Evolutionary conservation across 2,113 vertebrate genomes (phyloP), one percentile per base, ranked within the genome.

Genomic region (Calyptomena viridis): DNA sequence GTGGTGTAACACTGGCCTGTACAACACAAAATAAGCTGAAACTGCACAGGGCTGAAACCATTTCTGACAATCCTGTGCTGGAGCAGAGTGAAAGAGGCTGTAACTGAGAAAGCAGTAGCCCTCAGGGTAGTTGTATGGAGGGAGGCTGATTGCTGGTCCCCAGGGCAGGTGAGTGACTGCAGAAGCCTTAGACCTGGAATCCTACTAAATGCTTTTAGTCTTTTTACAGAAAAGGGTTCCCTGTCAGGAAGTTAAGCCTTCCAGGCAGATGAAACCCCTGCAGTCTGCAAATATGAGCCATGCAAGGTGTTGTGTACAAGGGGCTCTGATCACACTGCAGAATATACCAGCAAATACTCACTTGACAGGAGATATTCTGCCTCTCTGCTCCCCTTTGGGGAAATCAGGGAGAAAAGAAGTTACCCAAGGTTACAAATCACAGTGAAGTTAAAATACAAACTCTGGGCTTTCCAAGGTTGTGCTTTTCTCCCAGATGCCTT

Each of bases 1-100:
- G 97, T 97, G 97, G 97, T 84, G 2, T 69, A 91, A 12, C 13
- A 18, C 62, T 44, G 80, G 56, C 39, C 68, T 95, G 30, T 69
- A 15, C 89, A 49, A 37, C 47, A 27, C 47, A 44, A 39, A 81
- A 67, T n/a, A 63, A 92, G 39, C 56, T 84, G 11, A n/a, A 91
- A 52, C 20, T 3, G 6, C 27, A 21, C 2, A 1, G 46, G 24
- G 39, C 30, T 82, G 47, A 60, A 87, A 49, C 33, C 9, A 21
- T 56, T 78, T 46, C 50, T 83, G 50, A 19, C 5, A 16, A 7
- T 58, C 16, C 42, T 69, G 33, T 30, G 20, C 13, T 47, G 40
- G 40, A 31, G 24, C 67, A 69, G 18, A 8, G 5, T 35, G 62
- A 4, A 8, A 59, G 80, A 56, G n/a, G 56, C 79, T 66, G 52